phyloP scores from a whole-genome alignment of 2,797 vertebrate species.

The Acanthurus lineatus region DNA sequence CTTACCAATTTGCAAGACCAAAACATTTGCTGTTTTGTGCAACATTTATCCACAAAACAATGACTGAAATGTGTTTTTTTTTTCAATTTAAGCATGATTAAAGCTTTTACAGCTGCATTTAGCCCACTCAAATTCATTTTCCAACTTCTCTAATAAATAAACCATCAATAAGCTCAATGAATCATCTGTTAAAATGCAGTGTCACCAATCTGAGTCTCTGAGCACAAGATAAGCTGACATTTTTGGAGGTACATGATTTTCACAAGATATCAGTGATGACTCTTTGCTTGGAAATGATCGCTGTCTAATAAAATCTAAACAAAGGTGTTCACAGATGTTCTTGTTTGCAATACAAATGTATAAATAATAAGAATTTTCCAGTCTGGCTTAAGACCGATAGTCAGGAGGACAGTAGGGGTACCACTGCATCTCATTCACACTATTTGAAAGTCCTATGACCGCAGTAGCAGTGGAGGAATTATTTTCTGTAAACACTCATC shows the following conservation, averaged over 20 bases:
- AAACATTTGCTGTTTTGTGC: too few relatives aligned
- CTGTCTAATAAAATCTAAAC: neutral
- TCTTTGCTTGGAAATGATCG: neutral
- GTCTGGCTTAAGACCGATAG: neutral
- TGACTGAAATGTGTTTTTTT: neutral
- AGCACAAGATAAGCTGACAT: neutral
- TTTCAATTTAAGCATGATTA: neutral
- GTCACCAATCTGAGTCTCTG: neutral
- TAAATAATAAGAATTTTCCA: neutral
- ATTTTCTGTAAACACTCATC: constrained; percentile 23
- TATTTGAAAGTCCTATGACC: constrained; percentile 6
- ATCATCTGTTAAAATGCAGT: neutral
- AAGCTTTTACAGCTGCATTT: too few relatives aligned
- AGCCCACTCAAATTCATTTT: neutral
- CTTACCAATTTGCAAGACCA: too few relatives aligned
- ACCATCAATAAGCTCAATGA: neutral
- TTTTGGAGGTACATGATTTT: neutral
- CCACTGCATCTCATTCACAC: neutral
- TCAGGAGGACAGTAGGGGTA: neutral
- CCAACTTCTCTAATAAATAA: neutral
- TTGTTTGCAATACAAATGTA: neutral
- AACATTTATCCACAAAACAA: neutral
- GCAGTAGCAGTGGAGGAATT: neutral
- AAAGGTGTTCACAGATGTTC: neutral
- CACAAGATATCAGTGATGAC: too few relatives aligned